phyloP scores from a whole-genome alignment of 2,797 vertebrate genomes.

The Alcedo quadribrachys region DNA sequence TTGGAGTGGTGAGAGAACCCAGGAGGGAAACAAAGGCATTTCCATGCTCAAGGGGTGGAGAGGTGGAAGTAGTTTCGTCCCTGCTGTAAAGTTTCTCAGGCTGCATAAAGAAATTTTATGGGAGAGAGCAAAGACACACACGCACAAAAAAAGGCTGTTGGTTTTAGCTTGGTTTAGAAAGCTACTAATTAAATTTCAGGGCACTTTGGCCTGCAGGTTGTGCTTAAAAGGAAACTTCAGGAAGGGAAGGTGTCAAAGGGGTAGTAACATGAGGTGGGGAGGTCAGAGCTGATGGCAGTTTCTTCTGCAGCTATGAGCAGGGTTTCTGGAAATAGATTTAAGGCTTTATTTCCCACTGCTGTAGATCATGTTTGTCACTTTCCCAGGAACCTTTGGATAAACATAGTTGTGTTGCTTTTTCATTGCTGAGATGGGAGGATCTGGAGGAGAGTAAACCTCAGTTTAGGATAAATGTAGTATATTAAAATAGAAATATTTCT shows the following conservation, averaged over 20 bases:
- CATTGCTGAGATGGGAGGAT: too few species aligned
- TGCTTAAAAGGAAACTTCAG: background rate
- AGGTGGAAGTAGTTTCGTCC: background rate
- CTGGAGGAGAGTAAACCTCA: too few species aligned
- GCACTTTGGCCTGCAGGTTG: background rate
- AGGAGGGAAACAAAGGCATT: background rate
- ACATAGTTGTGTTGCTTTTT: too few species aligned
- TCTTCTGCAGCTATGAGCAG: too few species aligned
- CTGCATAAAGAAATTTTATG: background rate
- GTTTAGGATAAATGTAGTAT: too few species aligned
- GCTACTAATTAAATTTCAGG: background rate
- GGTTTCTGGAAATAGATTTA: too few species aligned
- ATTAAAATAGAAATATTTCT: too few species aligned
- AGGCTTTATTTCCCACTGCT: too few species aligned
- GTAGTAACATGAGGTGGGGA: background rate
- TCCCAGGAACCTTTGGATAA: too few species aligned
- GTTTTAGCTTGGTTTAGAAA: background rate
- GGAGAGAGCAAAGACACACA: fast-evolving
- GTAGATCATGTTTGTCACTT: too few species aligned
- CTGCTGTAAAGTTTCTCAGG: background rate
- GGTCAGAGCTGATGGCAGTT: background rate
- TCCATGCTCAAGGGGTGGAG: too few species aligned
- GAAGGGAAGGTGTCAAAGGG: background rate
- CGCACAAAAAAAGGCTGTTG: too few species aligned
- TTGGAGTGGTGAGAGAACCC: fast-evolving